These are phyloP conservation scores for Lepidurus arcticus DNA, from an alignment of 1,140 invertebrate genomes.

Conservation along the genomic window DNA sequence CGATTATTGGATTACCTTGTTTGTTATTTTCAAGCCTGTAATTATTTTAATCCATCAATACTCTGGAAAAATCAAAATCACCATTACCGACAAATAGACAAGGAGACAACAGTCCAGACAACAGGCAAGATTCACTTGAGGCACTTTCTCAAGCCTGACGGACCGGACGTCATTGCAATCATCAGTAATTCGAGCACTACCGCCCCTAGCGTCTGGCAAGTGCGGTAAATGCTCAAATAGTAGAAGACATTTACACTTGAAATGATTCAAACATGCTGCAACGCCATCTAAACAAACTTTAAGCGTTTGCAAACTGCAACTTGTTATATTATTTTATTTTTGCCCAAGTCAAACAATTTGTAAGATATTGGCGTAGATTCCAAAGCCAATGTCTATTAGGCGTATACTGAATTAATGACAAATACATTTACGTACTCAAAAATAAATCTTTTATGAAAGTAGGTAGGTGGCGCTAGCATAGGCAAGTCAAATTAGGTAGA, in stretches of 20 bases:
- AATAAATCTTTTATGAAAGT: neutral
- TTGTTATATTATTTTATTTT: no score
- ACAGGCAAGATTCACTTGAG: neutral
- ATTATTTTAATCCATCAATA: neutral
- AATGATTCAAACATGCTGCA: no score
- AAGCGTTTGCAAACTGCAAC: no score
- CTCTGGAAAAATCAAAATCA: neutral
- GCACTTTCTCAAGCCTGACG: neutral
- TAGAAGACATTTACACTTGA: no score
- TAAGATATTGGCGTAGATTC: no score
- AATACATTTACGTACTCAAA: neutral
- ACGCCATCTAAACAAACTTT: no score
- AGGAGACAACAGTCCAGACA: neutral
- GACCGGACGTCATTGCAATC: slow-evolving; percentile 17
- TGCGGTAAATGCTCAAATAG: neutral
- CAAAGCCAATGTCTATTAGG: no score
- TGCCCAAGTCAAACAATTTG: no score
- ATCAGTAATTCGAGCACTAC: neutral
- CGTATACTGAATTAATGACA: no score
- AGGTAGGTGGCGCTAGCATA: neutral
- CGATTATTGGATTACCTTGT: neutral
- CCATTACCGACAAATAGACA: neutral
- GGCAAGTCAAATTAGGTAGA: neutral
- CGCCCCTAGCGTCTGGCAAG: neutral
- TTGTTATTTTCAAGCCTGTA: neutral